These are phyloP conservation scores for Leucophenga varia DNA, from an alignment of 1,140 invertebrate species.

Conservation along the genomic window DNA sequence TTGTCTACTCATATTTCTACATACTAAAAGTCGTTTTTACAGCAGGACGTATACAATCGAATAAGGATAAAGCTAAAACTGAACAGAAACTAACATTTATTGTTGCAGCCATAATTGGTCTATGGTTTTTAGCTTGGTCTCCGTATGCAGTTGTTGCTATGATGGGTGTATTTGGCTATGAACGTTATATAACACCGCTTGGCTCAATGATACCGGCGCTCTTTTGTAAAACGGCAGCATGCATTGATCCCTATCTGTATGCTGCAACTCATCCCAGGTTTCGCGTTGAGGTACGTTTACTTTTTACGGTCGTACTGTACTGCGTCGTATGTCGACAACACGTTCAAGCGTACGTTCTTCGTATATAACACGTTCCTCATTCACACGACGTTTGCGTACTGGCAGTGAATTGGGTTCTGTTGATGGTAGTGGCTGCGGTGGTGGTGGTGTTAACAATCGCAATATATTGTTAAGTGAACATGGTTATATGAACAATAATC, in stretches of 20 bases:
- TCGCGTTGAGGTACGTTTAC: conserved; percentile 61
- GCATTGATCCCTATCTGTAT: conserved; percentile 72
- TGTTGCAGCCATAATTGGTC: conserved; percentile 63
- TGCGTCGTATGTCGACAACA: conserved; percentile 38
- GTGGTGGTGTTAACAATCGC: conserved; percentile 5
- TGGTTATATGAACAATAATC: background rate
- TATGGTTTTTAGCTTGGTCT: conserved; percentile 74
- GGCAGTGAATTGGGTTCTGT: background rate
- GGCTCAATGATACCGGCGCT: conserved; percentile 71
- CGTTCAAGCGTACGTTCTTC: no score
- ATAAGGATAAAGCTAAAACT: conserved; percentile 62
- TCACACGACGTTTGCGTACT: conserved; percentile 33
- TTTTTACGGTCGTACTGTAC: conserved; percentile 34
- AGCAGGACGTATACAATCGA: conserved; percentile 54
- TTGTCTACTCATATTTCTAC: conserved; percentile 67
- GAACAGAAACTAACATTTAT: conserved; percentile 66
- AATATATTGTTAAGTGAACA: no score
- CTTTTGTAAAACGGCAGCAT: conserved; percentile 70
- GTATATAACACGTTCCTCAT: conserved; percentile 42
- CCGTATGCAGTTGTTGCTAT: conserved; percentile 71
- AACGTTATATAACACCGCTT: conserved; percentile 63
- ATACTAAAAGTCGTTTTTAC: conserved; percentile 64
- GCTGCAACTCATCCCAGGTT: conserved; percentile 68
- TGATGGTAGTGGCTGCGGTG: conserved; percentile 8
- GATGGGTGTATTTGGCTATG: conserved; percentile 65